Percentiles rank a stretch among this genome's conserved stretches.
These are phyloP conservation scores for Trichacis sp. DNA, from an alignment of 2,888 invertebrate species.

Conservation along the genomic window DNA sequence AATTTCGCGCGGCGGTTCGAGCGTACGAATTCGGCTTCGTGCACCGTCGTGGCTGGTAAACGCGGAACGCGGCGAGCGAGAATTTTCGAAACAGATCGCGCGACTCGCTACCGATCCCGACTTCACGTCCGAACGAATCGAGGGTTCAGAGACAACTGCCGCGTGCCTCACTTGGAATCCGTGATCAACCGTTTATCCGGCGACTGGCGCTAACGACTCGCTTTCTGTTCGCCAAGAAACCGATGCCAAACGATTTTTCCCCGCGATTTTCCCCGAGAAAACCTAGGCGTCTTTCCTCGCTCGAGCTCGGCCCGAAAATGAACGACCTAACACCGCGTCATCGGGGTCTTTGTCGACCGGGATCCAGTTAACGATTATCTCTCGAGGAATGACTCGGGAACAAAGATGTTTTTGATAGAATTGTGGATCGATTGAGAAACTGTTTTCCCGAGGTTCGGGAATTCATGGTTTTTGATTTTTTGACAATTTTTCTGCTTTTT, in stretches of 20 bases:
- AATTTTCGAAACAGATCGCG: too few relatives aligned
- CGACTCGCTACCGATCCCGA: constrained; percentile 26
- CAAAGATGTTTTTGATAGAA: not conserved
- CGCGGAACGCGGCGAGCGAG: not conserved
- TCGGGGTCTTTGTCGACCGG: not conserved
- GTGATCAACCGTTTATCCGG: constrained; percentile 41
- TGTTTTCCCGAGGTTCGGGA: too few relatives aligned
- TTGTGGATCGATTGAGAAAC: too few relatives aligned
- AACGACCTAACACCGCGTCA: not conserved
- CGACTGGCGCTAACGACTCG: constrained; percentile 39
- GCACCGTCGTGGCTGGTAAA: constrained; percentile 30
- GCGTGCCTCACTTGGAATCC: constrained; percentile 37
- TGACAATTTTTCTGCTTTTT: too few relatives aligned
- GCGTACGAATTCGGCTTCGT: constrained; percentile 14
- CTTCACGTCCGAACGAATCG: constrained; percentile 63
- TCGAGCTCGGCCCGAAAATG: not conserved
- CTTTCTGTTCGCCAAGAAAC: constrained; percentile 34
- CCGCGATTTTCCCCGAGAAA: not conserved
- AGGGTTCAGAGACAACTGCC: constrained; percentile 66
- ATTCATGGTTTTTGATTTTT: too few relatives aligned
- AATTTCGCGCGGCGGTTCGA: constrained; percentile 31
- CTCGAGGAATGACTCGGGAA: not conserved
- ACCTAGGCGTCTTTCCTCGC: constrained; percentile 19
- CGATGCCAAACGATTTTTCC: constrained; percentile 2
- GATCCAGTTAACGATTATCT: not conserved